Percentiles rank a stretch among this genome's conserved stretches.
Evolutionary conservation across 2,113 vertebrate genomes (phyloP).

Genomic region (Carettochelys insculpta): DNA sequence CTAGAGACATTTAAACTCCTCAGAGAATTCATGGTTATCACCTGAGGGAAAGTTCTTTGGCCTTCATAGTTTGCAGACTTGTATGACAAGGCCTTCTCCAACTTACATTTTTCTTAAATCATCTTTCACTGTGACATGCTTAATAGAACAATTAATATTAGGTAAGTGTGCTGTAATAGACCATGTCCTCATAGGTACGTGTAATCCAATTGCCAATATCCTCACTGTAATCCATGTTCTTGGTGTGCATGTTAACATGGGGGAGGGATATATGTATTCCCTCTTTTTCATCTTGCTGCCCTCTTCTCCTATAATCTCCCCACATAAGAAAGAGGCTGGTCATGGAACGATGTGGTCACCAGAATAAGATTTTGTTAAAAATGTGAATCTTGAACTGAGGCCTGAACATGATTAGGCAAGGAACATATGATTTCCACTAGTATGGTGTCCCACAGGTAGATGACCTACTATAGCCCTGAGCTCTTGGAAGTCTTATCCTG

Average conservation of each 20-base stretch:
- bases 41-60: neutral
- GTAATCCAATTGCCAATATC: neutral
- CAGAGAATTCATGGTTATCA: neutral
- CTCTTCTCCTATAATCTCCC: neutral
- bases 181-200: no score
- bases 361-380: neutral
- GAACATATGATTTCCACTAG: neutral
- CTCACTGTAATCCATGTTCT: neutral
- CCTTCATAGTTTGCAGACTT: neutral
- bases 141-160: neutral
- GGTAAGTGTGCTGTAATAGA: neutral
- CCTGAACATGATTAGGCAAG: neutral
- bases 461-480: neutral
- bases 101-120: neutral
- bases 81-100: neutral
- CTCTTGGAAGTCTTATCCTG: neutral
- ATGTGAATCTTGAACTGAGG: neutral
- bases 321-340: rapidly evolving
- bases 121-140: rapidly evolving
- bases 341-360: neutral
- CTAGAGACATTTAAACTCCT: neutral
- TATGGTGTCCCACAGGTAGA: neutral
- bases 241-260: no score
- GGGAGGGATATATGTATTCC: neutral
- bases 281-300: neutral